Evolutionary conservation across 2,113 vertebrate genomes (phyloP), one percentile per base, ranked within the genome.

Genomic region (Notothenia rossii): DNA sequence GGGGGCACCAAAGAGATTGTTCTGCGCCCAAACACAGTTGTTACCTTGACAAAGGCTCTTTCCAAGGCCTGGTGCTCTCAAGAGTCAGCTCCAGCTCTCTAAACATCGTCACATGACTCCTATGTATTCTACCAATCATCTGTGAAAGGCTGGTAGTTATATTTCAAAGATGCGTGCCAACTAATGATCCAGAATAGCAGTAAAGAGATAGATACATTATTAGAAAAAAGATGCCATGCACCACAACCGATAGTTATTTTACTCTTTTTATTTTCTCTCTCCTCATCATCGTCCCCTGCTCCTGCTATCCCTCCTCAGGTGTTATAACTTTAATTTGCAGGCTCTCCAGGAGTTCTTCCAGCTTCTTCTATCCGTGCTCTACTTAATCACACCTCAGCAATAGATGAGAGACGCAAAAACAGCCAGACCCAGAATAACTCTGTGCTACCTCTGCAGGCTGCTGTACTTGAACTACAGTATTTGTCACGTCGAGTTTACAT

Each of bases 251-350:
- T 5, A 22, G 33, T 22, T 22, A 22, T 58, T 69, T 36, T 20
- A 50, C 51, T 25, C 6, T 51, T 79, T 76, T 12, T 18, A 46
- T 10, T 51, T 45, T 50, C 25, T 74, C 36, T 40, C 36, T 48
- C 25, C 58, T 11, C 25, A 65, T 61, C 61, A 62, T 68, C 77
- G 29, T 85, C 50, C 71, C 70, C 36, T 70, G 63, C 43, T 72
- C 61, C 48, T 46, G 53, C 49, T 53, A 20, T 83, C 43, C 49
- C 51, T 87, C 77, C 18, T 90, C 72, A 85, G 81, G 91, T 92
- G 92, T 83, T 84, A 88, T 87, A 85, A 81, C 79, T 89, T 67
- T 91, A 86, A 92, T 92, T 91, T 92, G 25, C 90, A 60, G 40
- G 0, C 86, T 85, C 82, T 68, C 86, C 77, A 2, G 89, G 91